phyloP scores from a whole-genome alignment of 2,113 vertebrate species.

The Hyla sarda region DNA sequence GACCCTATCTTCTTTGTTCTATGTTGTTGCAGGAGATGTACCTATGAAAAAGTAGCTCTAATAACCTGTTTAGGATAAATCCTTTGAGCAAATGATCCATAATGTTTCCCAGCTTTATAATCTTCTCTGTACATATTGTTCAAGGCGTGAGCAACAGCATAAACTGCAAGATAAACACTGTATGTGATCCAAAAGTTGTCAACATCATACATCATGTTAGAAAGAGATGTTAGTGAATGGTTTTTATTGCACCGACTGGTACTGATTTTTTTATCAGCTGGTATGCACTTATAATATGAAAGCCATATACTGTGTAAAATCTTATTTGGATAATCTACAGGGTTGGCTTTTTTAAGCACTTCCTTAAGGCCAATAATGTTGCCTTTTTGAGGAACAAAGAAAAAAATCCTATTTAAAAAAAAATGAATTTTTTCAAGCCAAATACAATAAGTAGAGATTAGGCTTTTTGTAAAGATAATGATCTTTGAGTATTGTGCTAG shows the following conservation, averaged over 20 bases:
- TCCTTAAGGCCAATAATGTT: background rate
- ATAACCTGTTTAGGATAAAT: background rate
- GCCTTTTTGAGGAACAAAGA: background rate
- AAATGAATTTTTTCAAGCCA: too few species aligned
- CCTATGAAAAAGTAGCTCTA: too few species aligned
- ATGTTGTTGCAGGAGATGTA: too few species aligned
- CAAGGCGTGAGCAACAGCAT: background rate
- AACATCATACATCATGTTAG: background rate
- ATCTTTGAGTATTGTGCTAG: too few species aligned
- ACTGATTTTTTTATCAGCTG: background rate
- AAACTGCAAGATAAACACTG: slow-evolving; percentile 17
- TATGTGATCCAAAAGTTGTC: background rate
- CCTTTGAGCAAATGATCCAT: background rate
- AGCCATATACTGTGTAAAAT: background rate
- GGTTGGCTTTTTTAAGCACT: background rate
- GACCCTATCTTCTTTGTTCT: too few species aligned
- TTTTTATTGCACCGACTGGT: background rate
- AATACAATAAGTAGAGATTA: background rate
- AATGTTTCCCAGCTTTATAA: background rate
- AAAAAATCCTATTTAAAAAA: background rate
- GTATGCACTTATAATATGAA: background rate
- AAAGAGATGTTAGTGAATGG: background rate
- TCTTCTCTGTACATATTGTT: background rate
- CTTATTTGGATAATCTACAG: background rate
- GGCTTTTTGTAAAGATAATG: background rate